Conservation (phyloP, 2,113 vertebrate genomes). For the Urocolius indicus region DNA sequence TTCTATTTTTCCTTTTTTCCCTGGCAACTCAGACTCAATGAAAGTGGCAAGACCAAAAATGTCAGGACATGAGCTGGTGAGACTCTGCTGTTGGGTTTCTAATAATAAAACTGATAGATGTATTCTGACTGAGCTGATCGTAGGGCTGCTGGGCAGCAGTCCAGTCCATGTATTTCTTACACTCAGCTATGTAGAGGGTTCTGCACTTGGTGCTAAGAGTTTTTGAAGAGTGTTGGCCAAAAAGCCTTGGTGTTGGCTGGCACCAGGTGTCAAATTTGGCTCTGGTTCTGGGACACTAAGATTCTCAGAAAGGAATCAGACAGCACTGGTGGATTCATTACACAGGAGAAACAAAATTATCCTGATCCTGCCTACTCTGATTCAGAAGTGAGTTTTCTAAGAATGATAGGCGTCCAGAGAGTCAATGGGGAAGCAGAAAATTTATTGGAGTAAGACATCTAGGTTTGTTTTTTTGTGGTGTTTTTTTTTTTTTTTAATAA, state of each 20-base stretch:
- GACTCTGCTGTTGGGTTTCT: neutral
- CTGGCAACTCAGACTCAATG: neutral
- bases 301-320: neutral
- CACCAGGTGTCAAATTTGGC: slow-evolving; percentile 21
- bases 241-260: neutral
- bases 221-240: neutral
- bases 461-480: no score
- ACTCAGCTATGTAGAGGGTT: neutral
- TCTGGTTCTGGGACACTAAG: neutral
- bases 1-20: neutral
- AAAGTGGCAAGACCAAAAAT: neutral
- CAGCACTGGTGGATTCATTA: neutral
- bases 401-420: neutral
- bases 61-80: neutral
- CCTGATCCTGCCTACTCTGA: neutral
- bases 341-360: neutral
- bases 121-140: neutral
- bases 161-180: neutral
- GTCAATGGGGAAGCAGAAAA: neutral
- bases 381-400: neutral
- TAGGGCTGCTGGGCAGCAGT: neutral
- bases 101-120: neutral
- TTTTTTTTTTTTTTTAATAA: neutral
- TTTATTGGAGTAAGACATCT: neutral
- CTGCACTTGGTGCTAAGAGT: neutral